Evolutionary conservation across 1,140 invertebrate species (phyloP), one percentile per base, ranked within the genome.

Genomic region (Drosophila melanogaster): DNA sequence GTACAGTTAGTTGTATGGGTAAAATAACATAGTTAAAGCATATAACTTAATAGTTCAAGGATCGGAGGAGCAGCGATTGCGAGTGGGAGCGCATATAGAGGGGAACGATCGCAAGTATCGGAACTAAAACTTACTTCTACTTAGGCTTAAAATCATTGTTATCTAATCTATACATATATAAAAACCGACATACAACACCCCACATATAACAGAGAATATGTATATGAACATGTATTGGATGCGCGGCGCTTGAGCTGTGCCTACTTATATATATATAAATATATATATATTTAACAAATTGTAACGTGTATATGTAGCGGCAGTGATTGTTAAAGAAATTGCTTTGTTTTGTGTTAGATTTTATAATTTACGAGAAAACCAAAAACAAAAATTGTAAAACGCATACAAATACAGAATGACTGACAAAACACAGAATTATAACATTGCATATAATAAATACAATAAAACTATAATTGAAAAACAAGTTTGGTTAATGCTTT

Each of bases 341-440:
- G 85, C 85, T 90, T 85, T 90, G 86, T 90, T 81, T 90, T 77
- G 61, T 90, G 81, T 87, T 90, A 87, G 87, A 81, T 79, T 87
- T 90, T 90, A 77, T 90, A 86, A 90, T 90, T 90, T 90, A 83
- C 65, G 72, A 84, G 54, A 67, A 79, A 77, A 80, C 55, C 11
- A 57, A 69, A 64, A 71, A 66, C 41, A 54, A 80, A 84, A 81
- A 90, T 66, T 79, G 78, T 50, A 79, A 81, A 85, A 79, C 81
- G 87, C 79, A 90, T 79, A 91, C 85, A 91, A 89, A 89, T 84
- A 90, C 78, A 91, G 84, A 91, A 91, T 89, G 90, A 91, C 89
- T 91, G 90, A 91, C 77, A 91, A 91, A 91, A 91, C 76, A 90
- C 84, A 91, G 79, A 91, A 86, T 90, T 80, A 91, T 89, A 89